Evolutionary conservation across 2,113 vertebrate species (phyloP).

Genomic region (Esox niger): DNA sequence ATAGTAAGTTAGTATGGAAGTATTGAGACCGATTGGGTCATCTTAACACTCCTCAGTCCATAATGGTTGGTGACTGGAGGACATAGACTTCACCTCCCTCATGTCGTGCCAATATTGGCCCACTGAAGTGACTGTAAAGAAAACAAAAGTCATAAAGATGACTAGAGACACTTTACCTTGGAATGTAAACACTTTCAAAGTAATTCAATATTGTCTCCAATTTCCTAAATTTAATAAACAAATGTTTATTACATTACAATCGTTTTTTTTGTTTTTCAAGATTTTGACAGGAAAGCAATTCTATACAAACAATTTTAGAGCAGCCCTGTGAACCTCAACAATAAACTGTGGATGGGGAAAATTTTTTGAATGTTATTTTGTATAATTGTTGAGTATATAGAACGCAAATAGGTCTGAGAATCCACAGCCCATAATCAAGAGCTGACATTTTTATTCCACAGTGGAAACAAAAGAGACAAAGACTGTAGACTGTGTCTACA

Average conservation of each 20-base stretch:
- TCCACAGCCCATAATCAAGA: conserved; percentile 9
- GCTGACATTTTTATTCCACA: conserved; percentile 26
- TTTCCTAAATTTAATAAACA: neutral
- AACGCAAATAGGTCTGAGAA: neutral
- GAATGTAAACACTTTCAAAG: too few relatives aligned
- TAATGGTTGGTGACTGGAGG: neutral
- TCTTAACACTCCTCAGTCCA: conserved; percentile 26
- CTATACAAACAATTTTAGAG: too few relatives aligned
- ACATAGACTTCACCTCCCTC: conserved; percentile 9
- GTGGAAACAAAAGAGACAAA: conserved; percentile 4
- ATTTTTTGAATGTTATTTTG: too few relatives aligned
- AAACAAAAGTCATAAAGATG: neutral
- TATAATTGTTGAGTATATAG: neutral
- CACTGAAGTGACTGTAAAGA: neutral
- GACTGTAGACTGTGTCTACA: conserved; percentile 5
- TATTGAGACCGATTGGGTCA: too few relatives aligned
- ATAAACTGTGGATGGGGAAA: too few relatives aligned
- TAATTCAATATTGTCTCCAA: too few relatives aligned
- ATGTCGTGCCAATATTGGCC: neutral
- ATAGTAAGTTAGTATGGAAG: too few relatives aligned
- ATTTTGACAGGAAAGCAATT: too few relatives aligned
- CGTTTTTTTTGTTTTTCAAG: too few relatives aligned
- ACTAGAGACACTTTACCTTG: too few relatives aligned
- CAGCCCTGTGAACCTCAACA: too few relatives aligned
- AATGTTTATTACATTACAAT: too few relatives aligned